Evolutionary conservation across 2,113 vertebrate genomes (phyloP), one percentile per base, ranked within the genome.

Genomic region (Chloropsis hardwickii): DNA sequence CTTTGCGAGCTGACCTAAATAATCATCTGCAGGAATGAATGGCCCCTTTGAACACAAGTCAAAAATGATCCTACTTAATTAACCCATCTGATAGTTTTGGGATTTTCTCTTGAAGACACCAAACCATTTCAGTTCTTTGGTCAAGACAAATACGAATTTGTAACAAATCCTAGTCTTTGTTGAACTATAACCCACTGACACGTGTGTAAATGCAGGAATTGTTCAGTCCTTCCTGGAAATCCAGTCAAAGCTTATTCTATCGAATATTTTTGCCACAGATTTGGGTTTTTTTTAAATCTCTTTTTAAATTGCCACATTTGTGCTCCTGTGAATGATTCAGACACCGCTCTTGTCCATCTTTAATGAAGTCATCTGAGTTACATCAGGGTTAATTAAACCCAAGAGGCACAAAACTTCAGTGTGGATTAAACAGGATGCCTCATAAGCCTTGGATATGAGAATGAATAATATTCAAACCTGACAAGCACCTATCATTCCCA

Each of bases 211-310:
- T 20, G 10, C 7, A 86, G 11, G 29, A 86, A 29, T 33, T 35
- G 3, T n/a, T 51, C 29, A 81, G 6, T 25, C 27, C 6, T 45
- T 74, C 40, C 48, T 24, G n/a, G 27, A 84, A 71, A 83, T 48
- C 40, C 8, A 48, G 22, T n/a, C 11, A 23, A 77, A 86, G 5
- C 51, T 82, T 39, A 50, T 64, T 70, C 18, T 23, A 7, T 78
- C 15, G 5, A 39, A 47, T 10, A 54, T 45, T 54, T 29, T 74
- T 78, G 23, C 5, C 33, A 76, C 7, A 58, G 10, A 22, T 70
- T n/a, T 50, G 12, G 8, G 1, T 0, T 5, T 33, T 62, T 62
- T 62, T 9, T 3, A 2, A 6, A 39, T 39, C 1, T 12, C 8
- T 61, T 72, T 83, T 40, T 28, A 70, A 86, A 94, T 66, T 66